Evolutionary conservation across 2,113 vertebrate genomes (phyloP), one percentile per base, ranked within the genome.

Genomic region (Sander vitreus): DNA sequence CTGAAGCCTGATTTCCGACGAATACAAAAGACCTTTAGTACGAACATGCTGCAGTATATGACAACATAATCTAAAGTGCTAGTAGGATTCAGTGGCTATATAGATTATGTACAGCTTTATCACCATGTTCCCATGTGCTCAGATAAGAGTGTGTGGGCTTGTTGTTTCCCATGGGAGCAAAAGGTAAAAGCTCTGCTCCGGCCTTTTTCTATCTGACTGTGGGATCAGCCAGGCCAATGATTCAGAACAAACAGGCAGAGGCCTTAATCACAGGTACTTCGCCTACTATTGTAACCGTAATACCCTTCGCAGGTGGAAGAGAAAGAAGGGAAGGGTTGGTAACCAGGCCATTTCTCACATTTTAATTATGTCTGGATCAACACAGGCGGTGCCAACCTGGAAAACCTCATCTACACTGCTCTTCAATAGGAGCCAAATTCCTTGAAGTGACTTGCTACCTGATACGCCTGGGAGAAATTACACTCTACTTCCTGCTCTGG

Each of bases 401-500:
- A 74, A 72, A 59, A 23, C 57, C 72, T 73, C 50, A 64, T 25
- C 68, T 23, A 57, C 10, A 43, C 60, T 15, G 66, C 51, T 33
- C 25, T 53, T 73, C 54, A 19, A 57, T 81, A 66, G 55, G 9
- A 81, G 73, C 12, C 33, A 88, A 23, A 71, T 73, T 69, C 23
- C 57, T 81, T 75, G 21, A 82, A 71, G 59, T 77, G 51, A 76
- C 51, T 55, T 65, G 85, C 73, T 83, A 90, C 25, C 51, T 75
- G 86, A 95, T 80, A 92, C 1, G 67, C 76, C 88, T 92, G 88
- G 81, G 91, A 91, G 92, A 85, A 82, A 75, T 71, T 48, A 86
- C 30, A 80, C 59, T 10, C 12, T 54, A 27, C 33, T 36, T 80
- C 64, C 33, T 85, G 73, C 77, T 43, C 47, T 73, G 91, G 90